Base-by-base conservation (phyloP, 2,113 vertebrate genomes). In the Camelus bactrianus region DNA sequence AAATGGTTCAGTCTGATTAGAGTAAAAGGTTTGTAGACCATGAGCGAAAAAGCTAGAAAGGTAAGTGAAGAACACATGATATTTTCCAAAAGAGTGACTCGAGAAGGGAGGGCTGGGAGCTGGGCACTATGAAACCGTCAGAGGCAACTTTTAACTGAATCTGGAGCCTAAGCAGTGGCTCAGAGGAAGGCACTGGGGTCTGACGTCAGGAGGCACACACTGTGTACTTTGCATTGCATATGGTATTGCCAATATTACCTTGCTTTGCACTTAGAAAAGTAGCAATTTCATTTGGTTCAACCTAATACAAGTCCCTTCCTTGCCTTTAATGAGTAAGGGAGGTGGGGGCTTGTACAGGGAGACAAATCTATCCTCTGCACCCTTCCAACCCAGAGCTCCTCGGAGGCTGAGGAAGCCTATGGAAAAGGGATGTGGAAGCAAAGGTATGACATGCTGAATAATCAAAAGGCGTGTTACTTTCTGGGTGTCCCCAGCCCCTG, bases 191-290 rank as follows among this genome's bases (percentile, higher is more conserved):
- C 32, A 13, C 13, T 8, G 38, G 48, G 38, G 20, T 22, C 54
- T 42, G 20, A 64, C 0, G 22, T 24, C 30, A 56, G 58, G 54
- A 35, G 32, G n/a, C 10, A 8, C 0, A 0, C 3, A 22, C 83
- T 28, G 0, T 0, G 12, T 1, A 3, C 5, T 30, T 26, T 7
- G 28, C 30, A 8, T 75, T 32, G 50, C 70, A 14, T 1, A 46
- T 2, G 28, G 8, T 17, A 7, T 70, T 82, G 56, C 60, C 2
- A 0, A 32, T 15, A 38, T 4, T 28, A 9, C 28, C 1, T 38
- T 75, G 46, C 17, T 87, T 79, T 89, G 79, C 46, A 80, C 56
- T 60, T 19, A 30, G 48, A 64, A 80, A 50, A 95, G 38, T 6
- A 93, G 76, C 54, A 72, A 26, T 62, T 89, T 73, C 38, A 35